Conservation (phyloP, 2,797 vertebrate species). For the Rhinophrynus dorsalis region DNA sequence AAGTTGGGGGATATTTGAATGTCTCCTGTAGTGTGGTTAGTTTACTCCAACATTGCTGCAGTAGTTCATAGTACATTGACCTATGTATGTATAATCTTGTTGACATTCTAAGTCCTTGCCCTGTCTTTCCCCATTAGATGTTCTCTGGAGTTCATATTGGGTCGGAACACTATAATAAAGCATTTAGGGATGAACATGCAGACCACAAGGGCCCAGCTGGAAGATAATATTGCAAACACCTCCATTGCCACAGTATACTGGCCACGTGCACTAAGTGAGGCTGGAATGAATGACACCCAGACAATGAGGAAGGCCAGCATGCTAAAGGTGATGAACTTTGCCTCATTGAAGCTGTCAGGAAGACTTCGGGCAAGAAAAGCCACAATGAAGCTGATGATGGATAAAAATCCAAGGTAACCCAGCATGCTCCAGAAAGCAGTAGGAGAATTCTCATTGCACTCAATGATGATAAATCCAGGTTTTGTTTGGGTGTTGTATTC, state of each 20-base stretch:
- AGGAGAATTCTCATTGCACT: slow-evolving; percentile 17
- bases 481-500: background rate
- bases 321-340: slow-evolving; percentile 44
- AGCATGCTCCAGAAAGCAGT: slow-evolving; percentile 39
- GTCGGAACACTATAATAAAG: slow-evolving; percentile 13
- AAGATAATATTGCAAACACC: slow-evolving; percentile 36
- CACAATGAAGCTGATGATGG: slow-evolving; percentile 36
- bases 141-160: no score
- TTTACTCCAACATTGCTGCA: no score
- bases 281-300: slow-evolving; percentile 41
- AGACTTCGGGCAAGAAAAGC: slow-evolving; percentile 36
- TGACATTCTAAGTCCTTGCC: no score
- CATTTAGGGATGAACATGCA: slow-evolving; percentile 35
- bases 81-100: background rate
- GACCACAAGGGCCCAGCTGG: slow-evolving; percentile 17
- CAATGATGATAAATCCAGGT: slow-evolving; percentile 6
- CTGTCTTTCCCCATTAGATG: no score
- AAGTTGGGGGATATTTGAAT: no score
- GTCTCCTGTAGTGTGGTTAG: no score
- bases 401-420: slow-evolving; percentile 39
- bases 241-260: slow-evolving; percentile 34
- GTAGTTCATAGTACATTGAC: background rate
- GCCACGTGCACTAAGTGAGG: slow-evolving; percentile 32
- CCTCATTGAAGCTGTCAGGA: slow-evolving; percentile 44
- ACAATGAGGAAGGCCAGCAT: slow-evolving; percentile 46